Base-by-base conservation (phyloP, 2,888 invertebrate genomes). In the Microctonus hyperodae region DNA sequence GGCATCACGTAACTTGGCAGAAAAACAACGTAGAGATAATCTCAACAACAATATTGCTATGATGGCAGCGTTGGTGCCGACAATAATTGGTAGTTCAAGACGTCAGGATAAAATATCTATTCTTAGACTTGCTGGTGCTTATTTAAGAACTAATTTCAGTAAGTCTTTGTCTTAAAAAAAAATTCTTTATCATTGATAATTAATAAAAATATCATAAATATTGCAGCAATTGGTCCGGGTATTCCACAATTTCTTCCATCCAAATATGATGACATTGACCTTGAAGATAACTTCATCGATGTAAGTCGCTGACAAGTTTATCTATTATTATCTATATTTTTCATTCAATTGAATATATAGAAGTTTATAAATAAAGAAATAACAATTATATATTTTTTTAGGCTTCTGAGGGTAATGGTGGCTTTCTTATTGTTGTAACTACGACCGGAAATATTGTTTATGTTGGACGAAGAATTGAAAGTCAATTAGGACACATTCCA, bases 61-160 rank as follows among this genome's bases (percentile, higher is more conserved):
- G 81, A 88, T 97, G 83, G 92, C 93, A 71, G 87, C 90, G 55
- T 88, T 95, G 78, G 90, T 96, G 72, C 93, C 95, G n/a, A 90
- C 93, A 83, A 91, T 95, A 65, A 89, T 92, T 53, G 90, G 90
- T 79, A 92, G 94, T 70, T 90, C 92, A 59, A 91, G 94, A 74
- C 90, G 93, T 79, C 90, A 96, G 79, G 96, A 97, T 85, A 97
- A 97, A 85, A 96, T 96, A 25, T 94, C 94, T 73, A 92, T 96
- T 57, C 86, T 97, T 62, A 88, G 96, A 74, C 89, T 96, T 68
- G 91, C 95, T 1, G 95, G 95, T 59, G 93, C 94, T 75, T 94
- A 92, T 82, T 88, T 97, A 48, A 89, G 96, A 65, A 89, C 94
- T 71, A 89, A 93, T 81, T 92, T 94, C 84, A 85, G 88, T 88